A percentile compares a stretch with the other conserved stretches of the same genome.
These are phyloP conservation scores for Gadus chalcogrammus DNA, from an alignment of 2,113 vertebrate species.

Conservation along the genomic window DNA sequence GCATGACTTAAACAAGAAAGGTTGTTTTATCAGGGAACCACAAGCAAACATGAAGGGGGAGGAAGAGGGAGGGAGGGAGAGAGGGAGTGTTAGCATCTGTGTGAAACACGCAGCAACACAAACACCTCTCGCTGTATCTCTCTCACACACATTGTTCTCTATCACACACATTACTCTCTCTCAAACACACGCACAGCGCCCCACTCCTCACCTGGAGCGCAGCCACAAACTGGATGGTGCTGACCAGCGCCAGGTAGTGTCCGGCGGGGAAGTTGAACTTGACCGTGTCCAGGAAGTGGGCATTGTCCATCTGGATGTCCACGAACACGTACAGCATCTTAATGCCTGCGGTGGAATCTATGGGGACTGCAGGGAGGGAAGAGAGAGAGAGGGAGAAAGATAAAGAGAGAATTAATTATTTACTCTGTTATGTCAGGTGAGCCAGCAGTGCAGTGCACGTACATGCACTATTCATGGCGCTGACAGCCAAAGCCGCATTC, in stretches of 20 bases:
- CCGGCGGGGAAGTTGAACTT: constrained; percentile 83
- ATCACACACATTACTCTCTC: neutral
- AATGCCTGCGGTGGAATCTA: constrained; percentile 84
- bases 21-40: neutral
- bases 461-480: constrained; percentile 37
- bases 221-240: constrained; percentile 97
- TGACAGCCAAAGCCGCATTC: constrained; percentile 8
- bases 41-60: neutral
- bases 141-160: neutral
- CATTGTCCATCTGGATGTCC: constrained; percentile 92
- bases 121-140: neutral
- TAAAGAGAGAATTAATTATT: constrained; percentile 45
- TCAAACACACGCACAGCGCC: neutral
- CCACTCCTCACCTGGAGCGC: constrained; percentile 84
- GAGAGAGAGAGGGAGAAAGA: constrained; percentile 25
- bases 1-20: no score
- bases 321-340: constrained; percentile 97
- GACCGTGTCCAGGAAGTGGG: constrained; percentile 90
- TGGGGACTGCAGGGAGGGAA: constrained; percentile 79
- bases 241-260: constrained; percentile 85
- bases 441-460: constrained; percentile 3
- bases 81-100: neutral
- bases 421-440: constrained; percentile 45
- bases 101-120: neutral
- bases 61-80: neutral